A percentile compares a stretch with the other conserved stretches of the same genome.
Evolutionary conservation across 2,888 invertebrate genomes (phyloP).

Genomic region (Cantharis lateralis): DNA sequence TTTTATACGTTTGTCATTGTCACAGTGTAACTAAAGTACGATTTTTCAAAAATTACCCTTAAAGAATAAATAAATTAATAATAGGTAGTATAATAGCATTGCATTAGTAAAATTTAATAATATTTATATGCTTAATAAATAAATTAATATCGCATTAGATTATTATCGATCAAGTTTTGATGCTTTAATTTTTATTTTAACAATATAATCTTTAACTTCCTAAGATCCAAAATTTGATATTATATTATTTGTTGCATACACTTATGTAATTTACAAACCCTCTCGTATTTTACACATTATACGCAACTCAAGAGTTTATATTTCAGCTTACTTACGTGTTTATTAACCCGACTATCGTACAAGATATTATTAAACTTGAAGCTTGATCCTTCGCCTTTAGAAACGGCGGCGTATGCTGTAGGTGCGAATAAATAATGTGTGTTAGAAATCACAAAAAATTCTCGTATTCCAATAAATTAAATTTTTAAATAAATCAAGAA

Average conservation of each 20-base stretch:
- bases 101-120: not conserved
- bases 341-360: not conserved
- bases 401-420: not conserved
- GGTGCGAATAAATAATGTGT: not conserved
- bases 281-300: not conserved
- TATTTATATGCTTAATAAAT: not conserved
- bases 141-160: too few relatives aligned
- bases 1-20: constrained; percentile 10
- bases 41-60: not conserved
- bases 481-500: not conserved
- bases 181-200: too few relatives aligned
- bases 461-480: not conserved
- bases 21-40: not conserved
- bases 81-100: not conserved
- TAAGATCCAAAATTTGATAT: too few relatives aligned
- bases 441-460: not conserved
- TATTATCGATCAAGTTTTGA: too few relatives aligned
- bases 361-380: not conserved
- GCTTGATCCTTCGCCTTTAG: not conserved
- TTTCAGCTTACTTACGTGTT: not conserved
- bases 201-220: too few relatives aligned
- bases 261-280: not conserved
- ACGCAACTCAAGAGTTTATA: not conserved
- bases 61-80: not conserved
- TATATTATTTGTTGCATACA: too few relatives aligned